phyloP scores from a whole-genome alignment of 2,113 vertebrate species.

The Emberiza fucata region DNA sequence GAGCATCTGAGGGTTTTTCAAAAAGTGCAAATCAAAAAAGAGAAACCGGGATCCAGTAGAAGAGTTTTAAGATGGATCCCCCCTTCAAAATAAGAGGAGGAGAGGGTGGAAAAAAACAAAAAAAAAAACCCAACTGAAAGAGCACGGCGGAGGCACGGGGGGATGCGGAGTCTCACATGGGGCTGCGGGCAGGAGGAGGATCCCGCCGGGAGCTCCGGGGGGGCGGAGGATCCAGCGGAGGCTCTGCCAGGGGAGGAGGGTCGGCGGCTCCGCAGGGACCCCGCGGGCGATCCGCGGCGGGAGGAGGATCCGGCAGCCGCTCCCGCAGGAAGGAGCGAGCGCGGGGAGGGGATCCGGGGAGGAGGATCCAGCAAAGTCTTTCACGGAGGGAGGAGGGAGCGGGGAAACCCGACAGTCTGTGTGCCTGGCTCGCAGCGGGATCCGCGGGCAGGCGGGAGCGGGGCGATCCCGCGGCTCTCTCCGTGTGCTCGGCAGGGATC shows the following conservation, averaged over 20 bases:
- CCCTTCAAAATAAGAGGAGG: neutral
- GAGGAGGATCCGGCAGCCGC: conserved; percentile 38
- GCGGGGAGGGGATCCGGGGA: conserved; percentile 43
- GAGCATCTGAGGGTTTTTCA: conserved; percentile 39
- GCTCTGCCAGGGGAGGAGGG: conserved; percentile 3
- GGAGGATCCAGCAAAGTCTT: conserved; percentile 42
- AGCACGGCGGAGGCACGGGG: neutral
- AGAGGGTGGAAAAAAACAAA: no score
- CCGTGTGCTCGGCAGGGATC: neutral
- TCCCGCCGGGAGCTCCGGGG: neutral
- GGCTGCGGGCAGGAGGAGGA: conserved; percentile 16
- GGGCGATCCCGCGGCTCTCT: neutral
- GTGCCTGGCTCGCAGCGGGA: neutral
- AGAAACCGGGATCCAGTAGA: neutral
- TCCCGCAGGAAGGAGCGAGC: conserved; percentile 32
- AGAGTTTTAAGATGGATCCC: conserved; percentile 20
- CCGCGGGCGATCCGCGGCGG: conserved; percentile 15
- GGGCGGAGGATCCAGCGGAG: conserved; percentile 6
- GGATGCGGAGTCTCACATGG: conserved; percentile 34
- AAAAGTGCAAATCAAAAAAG: conserved; percentile 68
- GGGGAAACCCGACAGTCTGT: neutral
- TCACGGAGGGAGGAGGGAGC: neutral
- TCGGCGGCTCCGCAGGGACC: conserved; percentile 25
- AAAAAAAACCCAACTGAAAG: neutral
- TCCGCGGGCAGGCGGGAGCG: neutral